Percentiles rank a stretch among this genome's conserved stretches.
Evolutionary conservation across 2,888 invertebrate genomes (phyloP).

Genomic region (Miltochrista miniata): DNA sequence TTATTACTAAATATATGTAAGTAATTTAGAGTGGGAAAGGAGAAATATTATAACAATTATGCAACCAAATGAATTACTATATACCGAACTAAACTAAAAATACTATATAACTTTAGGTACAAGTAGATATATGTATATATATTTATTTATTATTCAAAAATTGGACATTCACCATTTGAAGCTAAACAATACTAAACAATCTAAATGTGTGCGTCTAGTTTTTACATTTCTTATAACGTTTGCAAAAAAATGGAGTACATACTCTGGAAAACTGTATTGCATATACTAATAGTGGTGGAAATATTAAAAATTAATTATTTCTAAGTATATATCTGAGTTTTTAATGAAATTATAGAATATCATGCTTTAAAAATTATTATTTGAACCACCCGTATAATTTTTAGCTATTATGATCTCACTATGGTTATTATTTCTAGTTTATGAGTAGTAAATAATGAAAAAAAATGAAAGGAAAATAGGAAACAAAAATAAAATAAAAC

Average conservation of each 20-base stretch:
- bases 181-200: slow-evolving; percentile 41
- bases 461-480: slow-evolving; percentile 36
- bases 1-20: slow-evolving; percentile 12
- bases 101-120: slow-evolving; percentile 18
- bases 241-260: slow-evolving; percentile 35
- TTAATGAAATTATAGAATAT: slow-evolving; percentile 37
- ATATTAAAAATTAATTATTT: slow-evolving; percentile 42
- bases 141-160: slow-evolving; percentile 11
- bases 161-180: slow-evolving; percentile 38
- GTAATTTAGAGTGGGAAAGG: background rate
- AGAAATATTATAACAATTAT: slow-evolving; percentile 11
- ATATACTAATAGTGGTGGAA: slow-evolving; percentile 41
- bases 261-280: slow-evolving; percentile 42
- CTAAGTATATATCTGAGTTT: slow-evolving; percentile 41
- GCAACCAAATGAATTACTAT: slow-evolving; percentile 10
- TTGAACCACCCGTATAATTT: slow-evolving; percentile 76
- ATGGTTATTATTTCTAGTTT: slow-evolving; percentile 58
- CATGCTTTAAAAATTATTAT: slow-evolving; percentile 39
- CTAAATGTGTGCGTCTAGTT: slow-evolving; percentile 50
- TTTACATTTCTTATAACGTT: slow-evolving; percentile 31
- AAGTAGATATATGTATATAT: slow-evolving; percentile 16
- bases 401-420: slow-evolving; percentile 70
- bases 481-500: slow-evolving; percentile 72
- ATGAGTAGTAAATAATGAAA: slow-evolving; percentile 4
- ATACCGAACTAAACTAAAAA: too few species aligned